phyloP scores from a whole-genome alignment of 2,113 vertebrate species.

The Cyanoramphus novaezelandiae region DNA sequence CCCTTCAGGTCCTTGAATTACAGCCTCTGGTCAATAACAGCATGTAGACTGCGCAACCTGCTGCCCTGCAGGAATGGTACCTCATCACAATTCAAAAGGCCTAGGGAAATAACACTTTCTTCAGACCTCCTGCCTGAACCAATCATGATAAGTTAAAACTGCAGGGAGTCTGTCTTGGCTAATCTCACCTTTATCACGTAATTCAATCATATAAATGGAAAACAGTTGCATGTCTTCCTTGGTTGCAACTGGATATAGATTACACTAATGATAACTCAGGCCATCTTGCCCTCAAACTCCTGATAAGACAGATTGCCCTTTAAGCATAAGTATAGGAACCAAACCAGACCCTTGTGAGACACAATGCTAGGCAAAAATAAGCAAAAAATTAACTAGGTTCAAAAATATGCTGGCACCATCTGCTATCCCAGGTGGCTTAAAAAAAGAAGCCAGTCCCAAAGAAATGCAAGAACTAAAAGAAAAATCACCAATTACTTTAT shows the following conservation, averaged over 20 bases:
- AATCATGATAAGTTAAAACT: background rate
- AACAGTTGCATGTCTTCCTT: background rate
- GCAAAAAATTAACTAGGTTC: background rate
- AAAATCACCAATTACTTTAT: background rate
- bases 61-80: background rate
- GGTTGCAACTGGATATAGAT: background rate
- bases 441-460: background rate
- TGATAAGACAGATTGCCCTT: background rate
- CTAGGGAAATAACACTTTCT: background rate
- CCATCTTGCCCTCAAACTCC: background rate
- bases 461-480: background rate
- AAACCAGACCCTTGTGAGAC: background rate
- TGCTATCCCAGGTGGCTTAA: background rate
- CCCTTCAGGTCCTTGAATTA: background rate
- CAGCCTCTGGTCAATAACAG: background rate
- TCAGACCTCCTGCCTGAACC: background rate
- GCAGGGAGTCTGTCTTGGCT: background rate
- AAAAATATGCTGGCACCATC: background rate
- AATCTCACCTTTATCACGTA: rapidly evolving
- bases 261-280: background rate
- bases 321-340: background rate
- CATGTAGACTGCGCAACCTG: rapidly evolving
- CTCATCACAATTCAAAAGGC: background rate
- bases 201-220: background rate
- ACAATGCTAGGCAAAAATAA: background rate